Base-by-base conservation (phyloP, 2,797 vertebrate genomes). In the Corythornis leucogaster region DNA sequence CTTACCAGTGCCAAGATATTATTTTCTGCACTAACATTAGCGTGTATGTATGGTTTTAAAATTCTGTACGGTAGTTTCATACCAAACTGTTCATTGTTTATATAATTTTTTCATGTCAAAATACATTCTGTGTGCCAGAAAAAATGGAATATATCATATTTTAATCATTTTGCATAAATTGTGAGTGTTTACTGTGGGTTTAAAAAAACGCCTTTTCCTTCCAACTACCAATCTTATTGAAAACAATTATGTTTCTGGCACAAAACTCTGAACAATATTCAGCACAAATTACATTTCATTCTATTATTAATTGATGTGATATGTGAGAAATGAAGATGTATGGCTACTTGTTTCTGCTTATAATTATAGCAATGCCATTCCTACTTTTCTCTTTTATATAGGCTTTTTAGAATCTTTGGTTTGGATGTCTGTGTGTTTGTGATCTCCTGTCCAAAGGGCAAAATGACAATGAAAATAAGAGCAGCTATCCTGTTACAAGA, bases 261-360 rank as follows among this genome's bases (percentile, higher is more conserved):
- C 55, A 75, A 88, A 57, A 55, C 59, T 89, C 84, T 85, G 73
- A 87, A 81, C 79, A 92, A 89, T 59, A 90, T 95, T 94, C 88
- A 85, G 45, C 89, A 93, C 59, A 96, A 96, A 96, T 97, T 94
- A 85, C 24, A 61, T 89, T 96, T 94, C 54, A 58, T 94, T 95
- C 68, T 87, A 66, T 86, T 95, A 85, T 86, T 95, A 97, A 97
- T 97, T 90, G 54, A 91, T 93, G 48, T 92, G 81, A 80, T 92
- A 96, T 87, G 66, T 93, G 80, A 92, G 55, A 96, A 97, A 97
- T 95, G 42, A 97, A 97, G 95, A 97, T 93, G 68, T 93, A 96
- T 89, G 87, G 78, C 78, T 87, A 67, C 93, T 93, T 96, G 92
- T 95, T 96, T 96, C 95, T 96, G 85, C 55, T 92, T 93, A 78